These are phyloP conservation scores for Myodes glareolus DNA, from an alignment of 2,113 vertebrate genomes.

Conservation along the genomic window DNA sequence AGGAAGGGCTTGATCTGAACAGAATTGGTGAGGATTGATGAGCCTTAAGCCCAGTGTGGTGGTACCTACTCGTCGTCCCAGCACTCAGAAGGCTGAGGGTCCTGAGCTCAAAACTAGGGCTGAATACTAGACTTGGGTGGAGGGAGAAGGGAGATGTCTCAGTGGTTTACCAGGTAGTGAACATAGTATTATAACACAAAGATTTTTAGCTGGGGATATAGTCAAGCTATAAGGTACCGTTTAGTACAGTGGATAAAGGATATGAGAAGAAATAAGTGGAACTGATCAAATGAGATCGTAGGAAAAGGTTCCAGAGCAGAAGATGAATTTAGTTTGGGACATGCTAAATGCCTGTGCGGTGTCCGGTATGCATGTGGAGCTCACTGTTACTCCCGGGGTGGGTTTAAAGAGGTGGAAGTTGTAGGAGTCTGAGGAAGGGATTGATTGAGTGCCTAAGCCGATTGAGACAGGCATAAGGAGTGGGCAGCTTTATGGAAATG, in stretches of 20 bases:
- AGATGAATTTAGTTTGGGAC: background rate
- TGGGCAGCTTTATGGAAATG: background rate
- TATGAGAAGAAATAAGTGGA: background rate
- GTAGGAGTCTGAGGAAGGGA: background rate
- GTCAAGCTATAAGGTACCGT: background rate
- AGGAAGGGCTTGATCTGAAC: background rate
- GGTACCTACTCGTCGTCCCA: background rate
- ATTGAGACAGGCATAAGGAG: background rate
- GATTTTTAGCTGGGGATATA: background rate
- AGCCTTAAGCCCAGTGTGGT: background rate
- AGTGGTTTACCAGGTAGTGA: background rate
- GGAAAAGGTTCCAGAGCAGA: background rate
- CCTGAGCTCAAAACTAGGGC: background rate
- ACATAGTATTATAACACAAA: background rate
- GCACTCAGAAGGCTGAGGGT: background rate
- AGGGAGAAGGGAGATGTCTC: background rate
- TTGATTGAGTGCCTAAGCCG: background rate
- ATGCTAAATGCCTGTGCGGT: background rate
- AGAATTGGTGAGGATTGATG: slow-evolving; percentile 24
- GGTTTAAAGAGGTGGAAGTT: slow-evolving; percentile 27
- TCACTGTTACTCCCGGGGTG: background rate
- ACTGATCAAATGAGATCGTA: background rate
- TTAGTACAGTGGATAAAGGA: background rate
- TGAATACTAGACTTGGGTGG: too few relatives aligned
- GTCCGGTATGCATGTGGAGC: background rate